Base-by-base conservation (phyloP, 1,140 invertebrate species). In the Temnothorax curvispinosus region DNA sequence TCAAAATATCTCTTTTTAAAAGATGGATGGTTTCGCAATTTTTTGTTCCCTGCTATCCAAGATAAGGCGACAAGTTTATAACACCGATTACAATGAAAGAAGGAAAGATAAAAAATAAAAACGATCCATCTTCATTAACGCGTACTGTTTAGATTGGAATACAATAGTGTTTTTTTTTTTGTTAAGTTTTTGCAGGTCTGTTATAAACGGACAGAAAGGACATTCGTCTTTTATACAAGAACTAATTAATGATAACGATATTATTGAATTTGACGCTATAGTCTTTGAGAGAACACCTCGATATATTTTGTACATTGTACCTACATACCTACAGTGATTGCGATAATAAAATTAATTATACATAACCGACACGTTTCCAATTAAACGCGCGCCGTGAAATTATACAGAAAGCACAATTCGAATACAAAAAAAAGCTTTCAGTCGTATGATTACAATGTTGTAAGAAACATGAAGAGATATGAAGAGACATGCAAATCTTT, bases 301-400 rank as follows among this genome's bases (percentile, higher is more conserved):
- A 47, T 52, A 32, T 18, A 72, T 72, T 50, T 52, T 72, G 27
- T 72, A 72, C 3, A 65, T 65, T 47, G 13, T 67, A 65, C 9
- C 27, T 44, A 21, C 38, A 21, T 72, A 47, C 35, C 13, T 47
- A 8, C 7, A 18, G 3, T 52, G 3, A 32, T 72, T 72, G 69
- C 69, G 11, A 44, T 21, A 72, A 72, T 72, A 72, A 72, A 72
- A 72, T 72, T 72, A 50, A 18, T 47, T 71, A 35, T 35, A 44
- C 38, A 3, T 47, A 27, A 47, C n/a, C 0, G n/a, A 21, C 4
- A 69, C 0, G 2, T 47, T 47, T 69, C 27, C 11, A 47, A 71
- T 32, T 72, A 27, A 41, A 21, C 5, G 15, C 32, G 38, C 38
- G 38, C 38, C 6, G 62, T 64, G 8, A 41, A 65, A 38, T n/a